Evolutionary conservation across 1,140 invertebrate genomes (phyloP), one percentile per base, ranked within the genome.

Genomic region (Orchesella cincta): DNA sequence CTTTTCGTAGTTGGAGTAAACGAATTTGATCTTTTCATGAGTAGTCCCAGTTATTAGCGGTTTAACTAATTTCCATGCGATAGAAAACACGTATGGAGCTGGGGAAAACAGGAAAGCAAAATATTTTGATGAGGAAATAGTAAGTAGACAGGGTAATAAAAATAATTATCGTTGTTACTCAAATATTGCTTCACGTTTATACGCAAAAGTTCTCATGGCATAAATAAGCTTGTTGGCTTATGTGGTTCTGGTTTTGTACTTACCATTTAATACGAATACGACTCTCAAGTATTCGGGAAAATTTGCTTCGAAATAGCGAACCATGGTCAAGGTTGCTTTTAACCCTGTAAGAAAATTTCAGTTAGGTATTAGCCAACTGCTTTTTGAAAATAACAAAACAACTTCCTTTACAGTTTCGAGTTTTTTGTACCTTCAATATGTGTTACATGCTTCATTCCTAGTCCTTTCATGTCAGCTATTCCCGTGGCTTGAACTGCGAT

Each of bases 1-100:
- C 31, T 67, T 29, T 33, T 67, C 62, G 29, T 31, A 67, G 23
- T 29, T 31, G 2, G 62, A 67, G 23, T 33, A 67, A 31, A 67
- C 62, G 62, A 67, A 67, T 29, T 29, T 26, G 31, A 67, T 67
- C 31, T 67, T 67, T 67, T 67, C 62, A 33, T 67, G 62, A 8
- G 62, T 67, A 23, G 8, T 67, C 5, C 62, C 62, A 67, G 62
- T 67, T 12, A 67, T 67, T 5, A 67, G 31, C 8, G 62, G 62
- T 31, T 67, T 67, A 16, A 67, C 23, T 12, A 67, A n/a, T 26
- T 29, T 26, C 62, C 62, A 67, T 23, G 62, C 62, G 31, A 67
- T 67, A 12, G 62, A 67, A 33, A 67, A 67, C 31, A 67, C 62
- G 62, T 67, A 67, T 3, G 62, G 62, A 67, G 62, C 62, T 67